A percentile compares a stretch with the other conserved stretches of the same genome.
Evolutionary conservation across 1,140 invertebrate genomes (phyloP).

Genomic region (Euschistus heros): DNA sequence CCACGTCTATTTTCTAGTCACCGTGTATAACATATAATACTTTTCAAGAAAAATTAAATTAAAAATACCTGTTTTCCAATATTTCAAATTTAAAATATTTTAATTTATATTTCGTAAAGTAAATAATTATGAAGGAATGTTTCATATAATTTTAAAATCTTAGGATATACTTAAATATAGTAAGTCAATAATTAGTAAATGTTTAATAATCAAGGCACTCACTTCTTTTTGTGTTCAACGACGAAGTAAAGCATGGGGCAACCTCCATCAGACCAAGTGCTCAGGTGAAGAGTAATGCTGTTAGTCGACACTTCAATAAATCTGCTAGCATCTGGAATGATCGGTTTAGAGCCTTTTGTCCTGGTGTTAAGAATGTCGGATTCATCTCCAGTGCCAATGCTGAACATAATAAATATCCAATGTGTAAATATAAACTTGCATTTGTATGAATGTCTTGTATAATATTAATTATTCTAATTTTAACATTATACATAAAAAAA

Average conservation of each 20-base stretch:
- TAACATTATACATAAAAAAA: too few relatives aligned
- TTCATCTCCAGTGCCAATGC: constrained; percentile 78
- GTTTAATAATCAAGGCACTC: constrained; percentile 32
- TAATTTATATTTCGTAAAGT: too few relatives aligned
- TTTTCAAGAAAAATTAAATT: too few relatives aligned
- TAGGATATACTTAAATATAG: too few relatives aligned
- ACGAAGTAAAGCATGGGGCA: constrained; percentile 94
- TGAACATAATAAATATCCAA: constrained; percentile 34
- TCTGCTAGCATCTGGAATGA: constrained; percentile 75
- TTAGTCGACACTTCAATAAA: constrained; percentile 87
- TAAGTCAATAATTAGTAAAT: neutral
- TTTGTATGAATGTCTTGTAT: neutral
- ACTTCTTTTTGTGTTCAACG: constrained; percentile 90
- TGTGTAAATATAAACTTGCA: neutral
- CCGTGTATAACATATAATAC: too few relatives aligned
- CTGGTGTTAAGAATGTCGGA: constrained; percentile 76
- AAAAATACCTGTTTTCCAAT: too few relatives aligned
- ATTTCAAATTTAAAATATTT: too few relatives aligned
- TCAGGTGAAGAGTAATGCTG: constrained; percentile 80
- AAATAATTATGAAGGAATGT: too few relatives aligned
- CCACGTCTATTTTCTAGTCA: too few relatives aligned
- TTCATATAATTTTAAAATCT: too few relatives aligned
- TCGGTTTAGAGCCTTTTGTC: constrained; percentile 79
- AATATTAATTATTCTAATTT: neutral
- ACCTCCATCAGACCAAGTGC: constrained; percentile 86